Conservation (phyloP, 2,888 invertebrate genomes). For the Melanophora roralis region DNA sequence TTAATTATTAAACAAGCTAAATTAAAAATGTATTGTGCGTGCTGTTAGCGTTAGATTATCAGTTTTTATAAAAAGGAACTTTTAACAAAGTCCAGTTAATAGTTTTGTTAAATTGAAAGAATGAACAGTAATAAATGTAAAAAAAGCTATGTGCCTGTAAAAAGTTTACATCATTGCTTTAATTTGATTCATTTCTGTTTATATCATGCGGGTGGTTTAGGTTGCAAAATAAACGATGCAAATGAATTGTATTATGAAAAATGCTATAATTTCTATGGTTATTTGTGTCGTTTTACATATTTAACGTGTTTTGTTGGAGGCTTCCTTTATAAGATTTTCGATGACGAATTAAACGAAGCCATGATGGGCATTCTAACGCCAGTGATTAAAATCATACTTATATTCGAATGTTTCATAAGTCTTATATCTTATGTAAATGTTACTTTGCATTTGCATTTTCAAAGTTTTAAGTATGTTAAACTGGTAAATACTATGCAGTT, state of each 20-base stretch:
- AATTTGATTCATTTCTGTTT: conserved; percentile 65
- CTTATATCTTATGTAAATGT: conserved; percentile 63
- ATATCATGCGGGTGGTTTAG: conserved; percentile 66
- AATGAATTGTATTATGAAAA: conserved; percentile 10
- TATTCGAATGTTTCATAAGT: conserved; percentile 66
- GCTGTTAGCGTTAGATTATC: background rate
- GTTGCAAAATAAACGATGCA: conserved; percentile 61
- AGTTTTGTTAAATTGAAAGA: background rate
- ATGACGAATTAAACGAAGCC: conserved; percentile 64
- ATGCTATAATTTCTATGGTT: conserved; percentile 45
- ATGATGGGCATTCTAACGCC: conserved; percentile 67
- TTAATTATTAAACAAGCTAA: conserved; percentile 10
- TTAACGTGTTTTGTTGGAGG: conserved; percentile 65
- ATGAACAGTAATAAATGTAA: background rate
- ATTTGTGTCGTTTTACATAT: conserved; percentile 44
- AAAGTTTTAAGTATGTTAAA: conserved; percentile 64
- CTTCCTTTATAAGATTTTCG: conserved; percentile 64
- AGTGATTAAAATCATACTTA: conserved; percentile 66
- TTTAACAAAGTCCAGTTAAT: background rate
- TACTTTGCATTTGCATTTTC: conserved; percentile 65
- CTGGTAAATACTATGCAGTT: conserved; percentile 65
- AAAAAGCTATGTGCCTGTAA: background rate
- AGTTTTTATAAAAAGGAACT: background rate
- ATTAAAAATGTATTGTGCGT: conserved; percentile 33
- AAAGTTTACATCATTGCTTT: conserved; percentile 66